Base-by-base conservation (phyloP, 2,888 invertebrate species). In the Spatulosminthurus flaviceps region DNA sequence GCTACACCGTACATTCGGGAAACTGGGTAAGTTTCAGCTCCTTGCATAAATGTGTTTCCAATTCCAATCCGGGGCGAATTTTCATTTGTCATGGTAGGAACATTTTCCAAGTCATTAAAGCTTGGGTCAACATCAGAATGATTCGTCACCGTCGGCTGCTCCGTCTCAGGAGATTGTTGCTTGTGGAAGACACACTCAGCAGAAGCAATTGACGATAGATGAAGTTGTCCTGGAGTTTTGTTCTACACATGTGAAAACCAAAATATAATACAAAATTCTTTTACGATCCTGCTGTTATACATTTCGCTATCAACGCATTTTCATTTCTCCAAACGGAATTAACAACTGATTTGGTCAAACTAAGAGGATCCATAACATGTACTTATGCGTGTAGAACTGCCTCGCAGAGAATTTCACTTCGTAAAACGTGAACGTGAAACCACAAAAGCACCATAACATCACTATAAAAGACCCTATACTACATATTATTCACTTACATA, bases 101-200 rank as follows among this genome's bases (percentile, higher is more conserved):
- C 34, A 64, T 9, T 60, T 22, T 78, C 71, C 61, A 78, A 71
- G 70, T 71, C 41, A 21, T 41, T 66, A 13, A 67, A 67, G 13
- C 76, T 43, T 21, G 76, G 76, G 24, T 67, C 69, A 67, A 69
- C 21, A 19, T 64, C 73, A 64, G 26, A 29, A 19, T 13, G 64
- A 43, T 61, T 64, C 22, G 72, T 24, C 4, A 66, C 73, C 1
- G 21, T 66, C 21, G 72, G 72, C 24, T 41, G 41, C 22, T 71
- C 43, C 22, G 71, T 24, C 51, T 43, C 42, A 22, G 76, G 76
- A 13, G 71, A 67, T 34, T 80, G 80, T n/a, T 78, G 80, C 67
- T 75, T 66, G 11, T 72, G 78, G 71, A 80, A 80, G 29, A 80
- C 78, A 21, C 74, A 41, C 28, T 80, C 74, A 34, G 80, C 78